Evolutionary conservation across 2,113 vertebrate species (phyloP), one percentile per base, ranked within the genome.

Genomic region (Mohoua ochrocephala): DNA sequence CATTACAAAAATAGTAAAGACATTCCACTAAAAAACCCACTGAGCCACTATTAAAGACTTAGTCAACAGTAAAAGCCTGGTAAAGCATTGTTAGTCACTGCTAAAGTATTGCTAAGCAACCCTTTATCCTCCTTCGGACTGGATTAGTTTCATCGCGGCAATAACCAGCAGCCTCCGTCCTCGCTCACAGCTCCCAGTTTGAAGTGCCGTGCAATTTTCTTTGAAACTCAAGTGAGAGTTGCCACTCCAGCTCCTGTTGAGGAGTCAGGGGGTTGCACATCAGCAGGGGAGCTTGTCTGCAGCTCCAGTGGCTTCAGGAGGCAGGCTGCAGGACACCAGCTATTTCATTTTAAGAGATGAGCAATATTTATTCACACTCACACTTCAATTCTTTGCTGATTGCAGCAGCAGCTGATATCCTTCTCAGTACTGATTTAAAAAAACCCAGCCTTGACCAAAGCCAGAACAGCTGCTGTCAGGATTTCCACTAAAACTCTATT

Each of bases 81-180:
- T 92, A 69, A 84, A 92, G 93, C 95, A 96, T 97, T 96, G 95
- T 84, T 96, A 95, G 93, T 88, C 95, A 89, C 45, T 14, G 56
- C 91, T 93, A 1, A 91, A 92, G 86, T 70, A 97, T 97, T 95
- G 94, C 96, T 95, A 96, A 96, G 96, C 95, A 96, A 97, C 96
- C 92, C 69, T 91, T 96, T 93, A 95, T 95, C 86, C 89, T 95
- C 69, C 94, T 93, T 41, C 2, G 77, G 89, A 42, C 95, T 87
- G 93, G 94, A 91, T 96, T 96, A 89, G 39, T 68, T 95, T 89
- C 93, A 77, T 95, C 89, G 28, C 0, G 0, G 94, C 91, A 69
- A 47, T 53, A 59, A 91, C 91, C 49, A 89, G 45, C 71, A 70
- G 73, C 37, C 89, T 78, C 70, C 60, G 33, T 20, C 89, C 80